Evolutionary conservation across 2,888 invertebrate genomes (phyloP), one percentile per base, ranked within the genome.

Genomic region (Lasius fuliginosus): DNA sequence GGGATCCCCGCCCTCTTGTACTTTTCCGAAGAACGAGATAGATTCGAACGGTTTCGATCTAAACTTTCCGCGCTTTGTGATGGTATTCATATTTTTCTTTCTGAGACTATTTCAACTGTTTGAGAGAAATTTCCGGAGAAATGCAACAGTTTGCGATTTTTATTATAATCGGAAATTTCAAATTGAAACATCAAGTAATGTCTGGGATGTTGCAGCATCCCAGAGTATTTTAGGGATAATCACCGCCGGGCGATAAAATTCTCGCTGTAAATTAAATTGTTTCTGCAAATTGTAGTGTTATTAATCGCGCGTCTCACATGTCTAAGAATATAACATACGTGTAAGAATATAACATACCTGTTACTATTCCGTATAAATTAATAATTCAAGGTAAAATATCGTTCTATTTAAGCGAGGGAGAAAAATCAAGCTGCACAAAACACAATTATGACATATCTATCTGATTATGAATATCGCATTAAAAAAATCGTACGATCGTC

Each of bases 21-120:
- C 82, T 85, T 90, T 86, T 89, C 90, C 88, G 75, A 40, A 71
- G 82, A 74, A 82, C 71, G 65, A 36, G 67, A 5, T 46, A 23
- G 23, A 74, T 62, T 67, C 49, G 27, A 49, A 12, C 64, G 65
- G 64, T 46, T 23, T 56, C 73, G 40, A 85, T 81, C 68, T 42
- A 74, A 81, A 83, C 74, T 82, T 84, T 75, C 82, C 64, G 64
- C 49, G 56, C 12, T 23, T 77, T n/a, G 71, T n/a, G 15, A 30
- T 36, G 27, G 8, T 4, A 27, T 6, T 23, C 46, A 27, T 18
- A 5, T 30, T 42, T 40, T 0, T 30, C 15, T 1, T n/a, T 56
- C 11, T 23, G 27, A 73, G 5, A 23, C 5, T 11, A 12, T 23
- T n/a, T 15, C 6, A 60, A 56, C 3, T 2, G 15, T 65, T 23